phyloP scores from a whole-genome alignment of 2,888 invertebrate genomes.

The Crioceris asparagi region DNA sequence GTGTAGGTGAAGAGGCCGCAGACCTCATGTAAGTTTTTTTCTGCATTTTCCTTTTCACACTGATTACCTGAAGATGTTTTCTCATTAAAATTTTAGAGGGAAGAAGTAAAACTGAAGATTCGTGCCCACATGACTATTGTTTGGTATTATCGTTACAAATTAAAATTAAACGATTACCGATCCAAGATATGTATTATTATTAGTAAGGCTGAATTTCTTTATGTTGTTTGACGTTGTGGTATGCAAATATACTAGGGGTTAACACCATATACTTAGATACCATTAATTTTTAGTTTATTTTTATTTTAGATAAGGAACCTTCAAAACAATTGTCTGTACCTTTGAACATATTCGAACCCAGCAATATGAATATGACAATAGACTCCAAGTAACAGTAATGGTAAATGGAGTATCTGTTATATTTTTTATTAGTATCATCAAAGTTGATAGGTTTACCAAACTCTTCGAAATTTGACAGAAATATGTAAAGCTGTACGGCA shows the following conservation, averaged over 20 bases:
- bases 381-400: constrained; percentile 11
- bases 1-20: constrained; percentile 13
- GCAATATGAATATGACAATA: constrained; percentile 6
- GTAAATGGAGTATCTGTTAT: constrained; percentile 8
- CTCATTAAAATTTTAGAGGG: no score
- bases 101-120: no score
- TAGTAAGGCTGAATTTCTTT: no score
- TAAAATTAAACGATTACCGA: no score
- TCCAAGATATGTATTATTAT: no score
- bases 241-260: no score
- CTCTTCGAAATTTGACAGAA: constrained; percentile 12
- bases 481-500: constrained; percentile 8
- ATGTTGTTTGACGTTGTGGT: no score
- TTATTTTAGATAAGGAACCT: neutral
- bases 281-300: neutral
- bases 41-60: constrained; percentile 9
- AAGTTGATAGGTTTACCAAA: constrained; percentile 13
- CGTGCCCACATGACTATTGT: no score
- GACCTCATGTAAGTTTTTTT: constrained; percentile 8
- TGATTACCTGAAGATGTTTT: constrained; percentile 5
- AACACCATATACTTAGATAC: no score
- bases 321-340: neutral
- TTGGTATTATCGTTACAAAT: no score
- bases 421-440: constrained; percentile 11
- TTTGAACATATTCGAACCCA: constrained; percentile 9